These are phyloP conservation scores for Drosophila setosimentum DNA, from an alignment of 2,888 invertebrate genomes.

Conservation along the genomic window DNA sequence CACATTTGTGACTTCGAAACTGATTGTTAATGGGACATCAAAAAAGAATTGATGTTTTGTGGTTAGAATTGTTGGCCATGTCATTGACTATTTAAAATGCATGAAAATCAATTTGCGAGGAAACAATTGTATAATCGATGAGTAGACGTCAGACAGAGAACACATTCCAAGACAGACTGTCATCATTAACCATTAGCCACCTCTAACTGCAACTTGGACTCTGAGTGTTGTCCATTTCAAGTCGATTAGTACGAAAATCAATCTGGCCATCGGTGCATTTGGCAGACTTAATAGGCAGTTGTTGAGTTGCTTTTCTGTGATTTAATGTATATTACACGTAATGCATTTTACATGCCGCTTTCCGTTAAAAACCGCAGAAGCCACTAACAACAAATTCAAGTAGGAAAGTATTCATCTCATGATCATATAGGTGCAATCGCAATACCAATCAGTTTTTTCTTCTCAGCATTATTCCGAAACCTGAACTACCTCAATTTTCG, in stretches of 20 bases:
- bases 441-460: conserved; percentile 50
- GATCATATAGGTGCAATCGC: conserved; percentile 49
- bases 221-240: conserved; percentile 62
- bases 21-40: neutral
- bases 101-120: conserved; percentile 72
- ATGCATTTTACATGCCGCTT: conserved; percentile 70
- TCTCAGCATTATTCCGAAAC: conserved; percentile 16
- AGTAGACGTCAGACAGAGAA: conserved; percentile 42
- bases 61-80: conserved; percentile 21
- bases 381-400: conserved; percentile 54
- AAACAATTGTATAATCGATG: conserved; percentile 72
- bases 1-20: neutral
- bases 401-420: conserved; percentile 57
- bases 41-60: conserved; percentile 4
- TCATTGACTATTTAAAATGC: conserved; percentile 64
- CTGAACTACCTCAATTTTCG: conserved; percentile 34
- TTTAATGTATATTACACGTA: conserved; percentile 73
- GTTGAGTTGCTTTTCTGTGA: conserved; percentile 52
- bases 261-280: conserved; percentile 61
- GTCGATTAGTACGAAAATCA: conserved; percentile 78
- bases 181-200: conserved; percentile 17
- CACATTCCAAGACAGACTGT: neutral
- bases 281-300: conserved; percentile 29
- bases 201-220: conserved; percentile 49
- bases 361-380: conserved; percentile 61